These are phyloP conservation scores for Sylvia borin DNA, from an alignment of 2,797 vertebrate genomes.

Conservation along the genomic window DNA sequence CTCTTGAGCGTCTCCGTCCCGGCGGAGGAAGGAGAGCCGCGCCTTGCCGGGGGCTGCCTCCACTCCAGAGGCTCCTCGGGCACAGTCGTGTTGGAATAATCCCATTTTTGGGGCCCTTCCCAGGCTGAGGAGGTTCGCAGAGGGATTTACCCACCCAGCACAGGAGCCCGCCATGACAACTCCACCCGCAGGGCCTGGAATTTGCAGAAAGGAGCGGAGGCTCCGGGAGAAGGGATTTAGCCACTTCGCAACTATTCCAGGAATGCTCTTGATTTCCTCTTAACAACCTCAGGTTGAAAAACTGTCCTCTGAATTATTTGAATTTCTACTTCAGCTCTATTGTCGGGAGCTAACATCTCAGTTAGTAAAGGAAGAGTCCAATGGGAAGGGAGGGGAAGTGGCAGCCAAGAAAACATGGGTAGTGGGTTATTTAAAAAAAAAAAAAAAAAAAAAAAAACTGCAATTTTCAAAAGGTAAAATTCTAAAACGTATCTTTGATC, in stretches of 20 bases:
- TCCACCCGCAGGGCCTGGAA: neutral
- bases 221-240: neutral
- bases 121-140: neutral
- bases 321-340: neutral
- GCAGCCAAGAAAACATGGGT: neutral
- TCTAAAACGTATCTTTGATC: neutral
- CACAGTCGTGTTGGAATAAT: neutral
- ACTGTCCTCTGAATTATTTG: neutral
- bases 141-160: neutral
- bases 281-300: neutral
- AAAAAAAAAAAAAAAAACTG: neutral
- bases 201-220: neutral
- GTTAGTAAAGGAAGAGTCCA: neutral
- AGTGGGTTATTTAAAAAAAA: fast-evolving
- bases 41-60: neutral
- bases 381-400: neutral
- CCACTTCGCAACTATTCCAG: neutral
- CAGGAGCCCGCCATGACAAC: slow-evolving; percentile 16
- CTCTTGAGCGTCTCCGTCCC: neutral
- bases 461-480: neutral
- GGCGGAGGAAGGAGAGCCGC: neutral
- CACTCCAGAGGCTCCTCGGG: neutral
- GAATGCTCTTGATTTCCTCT: slow-evolving; percentile 43
- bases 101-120: neutral
- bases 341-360: neutral